phyloP scores from a whole-genome alignment of 2,797 vertebrate species.

The Chloroceryle amazona region DNA sequence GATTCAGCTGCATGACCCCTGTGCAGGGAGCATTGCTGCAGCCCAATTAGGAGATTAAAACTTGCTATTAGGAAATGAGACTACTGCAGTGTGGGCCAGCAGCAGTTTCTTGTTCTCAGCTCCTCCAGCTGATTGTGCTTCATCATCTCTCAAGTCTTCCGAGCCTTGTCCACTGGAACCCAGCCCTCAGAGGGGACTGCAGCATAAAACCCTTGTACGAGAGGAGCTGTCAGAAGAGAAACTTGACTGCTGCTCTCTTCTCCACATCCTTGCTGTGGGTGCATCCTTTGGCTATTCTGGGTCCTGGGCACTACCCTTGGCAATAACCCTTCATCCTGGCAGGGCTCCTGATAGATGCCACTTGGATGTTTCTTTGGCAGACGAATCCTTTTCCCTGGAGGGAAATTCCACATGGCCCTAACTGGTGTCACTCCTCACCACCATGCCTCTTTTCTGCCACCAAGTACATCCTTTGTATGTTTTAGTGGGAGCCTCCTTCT shows the following conservation, averaged over 20 bases:
- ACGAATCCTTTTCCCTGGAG: background rate
- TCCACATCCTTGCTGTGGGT: background rate
- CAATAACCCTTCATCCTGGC: background rate
- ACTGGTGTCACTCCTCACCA: background rate
- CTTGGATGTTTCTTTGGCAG: background rate
- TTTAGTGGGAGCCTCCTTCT: background rate
- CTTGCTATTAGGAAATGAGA: background rate
- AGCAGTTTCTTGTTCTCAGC: background rate
- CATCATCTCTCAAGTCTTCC: background rate
- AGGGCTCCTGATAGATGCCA: background rate
- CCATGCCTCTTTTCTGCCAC: background rate
- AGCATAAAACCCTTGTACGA: background rate
- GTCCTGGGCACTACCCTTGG: background rate
- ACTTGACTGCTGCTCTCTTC: background rate
- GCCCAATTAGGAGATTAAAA: slow-evolving; percentile 29
- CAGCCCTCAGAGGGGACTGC: background rate
- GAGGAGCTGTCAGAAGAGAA: background rate
- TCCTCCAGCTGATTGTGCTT: background rate
- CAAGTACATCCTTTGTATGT: accelerated
- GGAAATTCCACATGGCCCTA: accelerated
- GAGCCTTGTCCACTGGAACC: background rate
- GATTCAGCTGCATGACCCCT: background rate
- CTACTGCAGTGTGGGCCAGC: background rate
- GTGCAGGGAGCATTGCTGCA: background rate
- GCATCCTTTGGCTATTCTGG: accelerated